phyloP scores from a whole-genome alignment of 2,888 invertebrate species.

The Ichneumoninae sp. region DNA sequence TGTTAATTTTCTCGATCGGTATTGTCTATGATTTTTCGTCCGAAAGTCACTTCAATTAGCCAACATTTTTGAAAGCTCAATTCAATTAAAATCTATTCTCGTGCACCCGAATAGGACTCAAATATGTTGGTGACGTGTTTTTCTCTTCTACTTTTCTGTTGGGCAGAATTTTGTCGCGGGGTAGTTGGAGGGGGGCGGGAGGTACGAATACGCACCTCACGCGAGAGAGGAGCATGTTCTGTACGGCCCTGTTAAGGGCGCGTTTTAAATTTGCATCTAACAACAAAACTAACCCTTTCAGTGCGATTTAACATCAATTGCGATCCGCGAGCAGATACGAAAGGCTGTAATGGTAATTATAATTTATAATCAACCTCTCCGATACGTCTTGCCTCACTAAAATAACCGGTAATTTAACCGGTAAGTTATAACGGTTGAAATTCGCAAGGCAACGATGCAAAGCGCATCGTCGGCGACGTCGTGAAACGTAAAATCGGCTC shows the following conservation, averaged over 20 bases:
- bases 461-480: neutral
- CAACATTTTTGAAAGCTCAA: conserved; percentile 56
- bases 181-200: too few relatives aligned
- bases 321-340: neutral
- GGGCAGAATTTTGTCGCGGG: too few relatives aligned
- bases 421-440: neutral
- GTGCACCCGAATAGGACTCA: conserved; percentile 30
- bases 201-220: neutral
- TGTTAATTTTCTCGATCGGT: neutral
- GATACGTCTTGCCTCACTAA: neutral
- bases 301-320: neutral
- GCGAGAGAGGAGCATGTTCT: neutral
- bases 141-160: conserved; percentile 50
- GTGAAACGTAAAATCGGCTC: conserved; percentile 3
- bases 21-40: neutral
- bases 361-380: neutral
- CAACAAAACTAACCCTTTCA: neutral
- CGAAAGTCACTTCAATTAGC: conserved; percentile 29
- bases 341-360: neutral
- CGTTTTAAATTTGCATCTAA: neutral
- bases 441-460: neutral
- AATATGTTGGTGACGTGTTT: conserved; percentile 77
- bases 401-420: neutral
- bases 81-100: conserved; percentile 51
- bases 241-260: neutral